phyloP scores from a whole-genome alignment of 2,888 invertebrate genomes.

The Folsomia candida region DNA sequence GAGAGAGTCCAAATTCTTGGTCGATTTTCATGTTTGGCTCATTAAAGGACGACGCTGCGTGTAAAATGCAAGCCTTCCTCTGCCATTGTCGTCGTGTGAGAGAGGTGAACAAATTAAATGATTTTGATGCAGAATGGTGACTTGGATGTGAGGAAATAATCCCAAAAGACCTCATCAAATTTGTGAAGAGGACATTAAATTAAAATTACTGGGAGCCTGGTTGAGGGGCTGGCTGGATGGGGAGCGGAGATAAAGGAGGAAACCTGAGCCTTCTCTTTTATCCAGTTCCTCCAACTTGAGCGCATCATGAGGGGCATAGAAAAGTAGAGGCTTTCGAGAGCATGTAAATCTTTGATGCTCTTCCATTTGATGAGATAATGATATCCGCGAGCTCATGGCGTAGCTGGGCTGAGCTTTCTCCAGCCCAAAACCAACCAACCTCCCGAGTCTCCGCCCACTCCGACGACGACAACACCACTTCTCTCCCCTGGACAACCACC shows the following conservation, averaged over 20 bases:
- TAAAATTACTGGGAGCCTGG: neutral
- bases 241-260: neutral
- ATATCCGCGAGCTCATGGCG: neutral
- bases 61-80: too few species aligned
- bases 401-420: neutral
- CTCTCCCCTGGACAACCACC: neutral
- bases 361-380: neutral
- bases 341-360: conserved; percentile 17
- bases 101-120: neutral
- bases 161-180: conserved; percentile 15
- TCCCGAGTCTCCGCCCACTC: conserved; percentile 10
- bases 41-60: too few species aligned
- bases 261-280: neutral
- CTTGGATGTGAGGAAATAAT: neutral
- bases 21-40: too few species aligned
- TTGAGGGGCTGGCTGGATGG: too few species aligned
- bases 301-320: too few species aligned
- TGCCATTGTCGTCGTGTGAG: too few species aligned
- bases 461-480: conserved; percentile 9
- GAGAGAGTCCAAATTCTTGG: neutral
- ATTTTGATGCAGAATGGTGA: neutral
- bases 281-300: too few species aligned
- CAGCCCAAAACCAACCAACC: conserved; percentile 30
- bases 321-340: too few species aligned
- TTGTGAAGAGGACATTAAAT: neutral